Conservation (phyloP, 2,113 vertebrate species). For the Brachypodius melanocephalos region DNA sequence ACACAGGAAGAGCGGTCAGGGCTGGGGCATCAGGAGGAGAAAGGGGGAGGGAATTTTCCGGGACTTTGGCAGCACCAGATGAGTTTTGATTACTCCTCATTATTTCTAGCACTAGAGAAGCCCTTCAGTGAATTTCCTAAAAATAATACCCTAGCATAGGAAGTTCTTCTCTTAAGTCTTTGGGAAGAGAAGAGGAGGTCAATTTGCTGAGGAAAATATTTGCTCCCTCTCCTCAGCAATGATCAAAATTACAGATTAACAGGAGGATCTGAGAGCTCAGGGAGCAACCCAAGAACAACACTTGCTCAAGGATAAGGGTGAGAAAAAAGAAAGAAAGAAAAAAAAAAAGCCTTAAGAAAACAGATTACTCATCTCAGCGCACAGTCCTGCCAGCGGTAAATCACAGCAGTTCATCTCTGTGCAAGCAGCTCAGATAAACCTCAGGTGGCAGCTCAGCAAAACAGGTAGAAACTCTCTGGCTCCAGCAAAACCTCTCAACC, state of each 20-base stretch:
- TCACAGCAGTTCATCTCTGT: neutral
- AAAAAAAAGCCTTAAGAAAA: neutral
- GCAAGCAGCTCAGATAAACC: neutral
- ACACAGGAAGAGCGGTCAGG: conserved; percentile 35
- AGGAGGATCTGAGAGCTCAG: neutral
- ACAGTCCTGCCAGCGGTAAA: neutral
- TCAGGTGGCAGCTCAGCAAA: neutral
- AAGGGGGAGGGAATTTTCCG: conserved; percentile 22
- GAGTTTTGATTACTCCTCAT: conserved; percentile 2
- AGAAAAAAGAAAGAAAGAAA: neutral
- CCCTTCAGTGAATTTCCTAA: neutral
- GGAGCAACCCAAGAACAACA: neutral
- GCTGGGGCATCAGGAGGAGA: neutral
- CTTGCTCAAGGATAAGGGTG: neutral
- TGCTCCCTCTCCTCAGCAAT: neutral
- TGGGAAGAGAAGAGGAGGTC: neutral
- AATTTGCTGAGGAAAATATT: neutral
- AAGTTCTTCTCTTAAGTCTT: neutral
- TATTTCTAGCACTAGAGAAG: neutral
- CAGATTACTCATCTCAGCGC: neutral
- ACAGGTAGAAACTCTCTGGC: neutral
- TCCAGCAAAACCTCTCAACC: neutral
- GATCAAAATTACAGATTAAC: conserved; percentile 41
- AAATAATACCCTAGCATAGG: neutral
- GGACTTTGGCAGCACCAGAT: neutral